These are phyloP conservation scores for Crocodylus rhombifer DNA, from an alignment of 2,797 vertebrate genomes.

Conservation along the genomic window DNA sequence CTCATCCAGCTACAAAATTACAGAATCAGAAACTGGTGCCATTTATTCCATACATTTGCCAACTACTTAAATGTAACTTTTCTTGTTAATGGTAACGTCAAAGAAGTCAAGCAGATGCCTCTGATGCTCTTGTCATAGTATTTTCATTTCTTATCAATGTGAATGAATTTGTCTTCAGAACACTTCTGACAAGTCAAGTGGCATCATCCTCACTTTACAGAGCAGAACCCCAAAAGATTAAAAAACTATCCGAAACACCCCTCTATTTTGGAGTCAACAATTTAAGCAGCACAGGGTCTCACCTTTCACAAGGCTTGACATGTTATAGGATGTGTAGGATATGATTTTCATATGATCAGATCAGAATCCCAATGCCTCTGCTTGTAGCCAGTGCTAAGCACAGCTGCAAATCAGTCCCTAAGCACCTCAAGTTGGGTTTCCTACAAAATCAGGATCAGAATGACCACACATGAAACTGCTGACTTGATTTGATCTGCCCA, in stretches of 20 bases:
- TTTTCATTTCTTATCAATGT: too few relatives aligned
- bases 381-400: neutral
- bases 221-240: neutral
- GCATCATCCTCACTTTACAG: too few relatives aligned
- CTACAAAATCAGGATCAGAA: neutral
- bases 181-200: too few relatives aligned
- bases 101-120: too few relatives aligned
- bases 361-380: neutral
- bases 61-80: too few relatives aligned
- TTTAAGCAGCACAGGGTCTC: neutral
- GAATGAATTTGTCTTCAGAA: too few relatives aligned
- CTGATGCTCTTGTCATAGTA: too few relatives aligned
- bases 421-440: neutral
- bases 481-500: neutral
- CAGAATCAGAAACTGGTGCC: too few relatives aligned
- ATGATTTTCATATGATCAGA: neutral
- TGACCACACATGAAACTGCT: neutral
- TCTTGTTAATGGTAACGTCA: too few relatives aligned
- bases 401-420: neutral
- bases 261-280: neutral
- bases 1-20: too few relatives aligned
- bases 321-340: constrained; percentile 10
- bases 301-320: constrained; percentile 26
- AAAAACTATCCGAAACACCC: neutral
- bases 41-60: too few relatives aligned